phyloP scores from a whole-genome alignment of 1,140 invertebrate species.

The Pissodes strobi region DNA sequence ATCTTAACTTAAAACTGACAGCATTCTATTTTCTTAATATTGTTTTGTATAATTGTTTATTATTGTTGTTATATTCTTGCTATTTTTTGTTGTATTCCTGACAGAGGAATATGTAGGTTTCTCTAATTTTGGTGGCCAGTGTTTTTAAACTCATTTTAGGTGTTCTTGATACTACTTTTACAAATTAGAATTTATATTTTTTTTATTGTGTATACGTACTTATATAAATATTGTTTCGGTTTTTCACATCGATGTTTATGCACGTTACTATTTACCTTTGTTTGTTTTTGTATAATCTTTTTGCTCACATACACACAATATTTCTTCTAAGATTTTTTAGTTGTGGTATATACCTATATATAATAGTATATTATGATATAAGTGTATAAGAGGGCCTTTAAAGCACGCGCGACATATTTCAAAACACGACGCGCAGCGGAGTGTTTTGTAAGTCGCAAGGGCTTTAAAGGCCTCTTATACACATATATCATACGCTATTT shows the following conservation, averaged over 20 bases:
- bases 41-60: slow-evolving; percentile 28
- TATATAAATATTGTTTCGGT: slow-evolving; percentile 31
- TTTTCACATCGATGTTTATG: slow-evolving; percentile 29
- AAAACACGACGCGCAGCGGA: no score
- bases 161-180: slow-evolving; percentile 7
- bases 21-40: neutral
- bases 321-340: slow-evolving; percentile 20
- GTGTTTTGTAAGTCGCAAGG: no score
- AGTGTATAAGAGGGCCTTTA: no score
- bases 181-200: neutral
- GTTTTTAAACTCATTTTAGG: neutral
- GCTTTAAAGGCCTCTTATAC: no score
- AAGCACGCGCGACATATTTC: no score
- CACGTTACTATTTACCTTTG: slow-evolving; percentile 34
- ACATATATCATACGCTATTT: no score
- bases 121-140: slow-evolving; percentile 29
- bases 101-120: slow-evolving; percentile 23
- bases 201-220: slow-evolving; percentile 33
- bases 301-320: slow-evolving; percentile 12
- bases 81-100: slow-evolving; percentile 27
- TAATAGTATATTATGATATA: no score
- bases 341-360: no score
- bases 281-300: slow-evolving; percentile 28
- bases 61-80: slow-evolving; percentile 32
- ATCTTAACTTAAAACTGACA: no score